Evolutionary conservation across 2,797 vertebrate species (phyloP).

Genomic region (Labroides dimidiatus): DNA sequence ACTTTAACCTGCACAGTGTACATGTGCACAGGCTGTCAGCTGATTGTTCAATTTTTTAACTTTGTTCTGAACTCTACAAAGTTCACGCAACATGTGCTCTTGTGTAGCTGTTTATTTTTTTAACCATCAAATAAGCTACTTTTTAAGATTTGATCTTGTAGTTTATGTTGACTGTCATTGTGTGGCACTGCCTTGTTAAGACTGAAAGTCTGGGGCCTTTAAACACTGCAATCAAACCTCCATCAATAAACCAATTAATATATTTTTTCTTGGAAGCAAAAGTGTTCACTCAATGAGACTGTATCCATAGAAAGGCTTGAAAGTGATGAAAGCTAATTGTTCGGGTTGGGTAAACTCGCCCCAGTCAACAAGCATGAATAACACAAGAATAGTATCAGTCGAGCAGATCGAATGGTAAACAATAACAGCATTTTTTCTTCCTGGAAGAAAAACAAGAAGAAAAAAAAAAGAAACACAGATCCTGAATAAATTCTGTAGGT

Average conservation of each 20-base stretch:
- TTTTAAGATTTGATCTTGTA: slow-evolving; percentile 38
- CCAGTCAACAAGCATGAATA: slow-evolving; percentile 30
- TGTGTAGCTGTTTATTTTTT: slow-evolving; percentile 48
- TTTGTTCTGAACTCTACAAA: slow-evolving; percentile 43
- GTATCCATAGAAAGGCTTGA: slow-evolving; percentile 47
- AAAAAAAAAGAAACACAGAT: slow-evolving; percentile 11
- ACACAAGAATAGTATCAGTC: slow-evolving; percentile 32
- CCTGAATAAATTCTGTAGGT: slow-evolving; percentile 63
- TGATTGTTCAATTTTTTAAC: slow-evolving; percentile 22
- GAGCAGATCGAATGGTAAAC: slow-evolving; percentile 40
- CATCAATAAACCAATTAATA: slow-evolving; percentile 62
- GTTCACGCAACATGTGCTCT: slow-evolving; percentile 33
- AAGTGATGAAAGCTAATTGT: slow-evolving; percentile 37
- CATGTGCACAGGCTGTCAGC: background rate
- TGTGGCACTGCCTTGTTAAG: background rate
- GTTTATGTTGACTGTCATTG: slow-evolving; percentile 56
- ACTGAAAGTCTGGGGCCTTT: slow-evolving; percentile 22
- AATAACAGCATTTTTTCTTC: slow-evolving; percentile 31
- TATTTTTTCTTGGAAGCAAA: slow-evolving; percentile 40
- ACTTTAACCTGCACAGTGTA: background rate
- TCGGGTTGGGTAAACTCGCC: slow-evolving; percentile 22
- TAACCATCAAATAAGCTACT: slow-evolving; percentile 22
- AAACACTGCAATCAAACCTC: slow-evolving; percentile 55
- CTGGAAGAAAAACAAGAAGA: background rate
- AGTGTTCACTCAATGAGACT: slow-evolving; percentile 56